Base-by-base conservation (phyloP, 2,888 invertebrate species). In the Athalia circularis region DNA sequence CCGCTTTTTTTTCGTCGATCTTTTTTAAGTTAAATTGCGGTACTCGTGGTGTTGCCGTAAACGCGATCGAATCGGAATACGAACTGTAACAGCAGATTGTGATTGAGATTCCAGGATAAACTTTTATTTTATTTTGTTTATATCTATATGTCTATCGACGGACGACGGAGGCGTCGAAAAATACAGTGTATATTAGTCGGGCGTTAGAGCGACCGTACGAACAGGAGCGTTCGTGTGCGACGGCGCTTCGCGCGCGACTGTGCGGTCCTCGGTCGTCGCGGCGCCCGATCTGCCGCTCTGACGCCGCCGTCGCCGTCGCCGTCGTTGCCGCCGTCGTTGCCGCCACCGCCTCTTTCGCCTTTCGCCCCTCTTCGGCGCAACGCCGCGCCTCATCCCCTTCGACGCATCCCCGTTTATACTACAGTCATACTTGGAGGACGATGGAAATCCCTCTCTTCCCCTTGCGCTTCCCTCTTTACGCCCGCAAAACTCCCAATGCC, bases 221-320 rank as follows among this genome's bases (percentile, higher is more conserved):
- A 78, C 64, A 52, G 79, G 79, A 77, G 82, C 87, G 85, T 87
- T 86, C 86, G 87, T 81, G 85, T 83, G 85, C 86, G 85, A 87
- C 89, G 90, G 88, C 90, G 86, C 85, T 87, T 87, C 85, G 86
- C 86, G 89, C 89, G 89, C 89, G 87, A 90, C 89, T 89, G 89
- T 89, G 72, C 72, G 86, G 85, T 86, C 85, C 82, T 81, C 83
- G 83, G 86, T 86, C 87, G 88, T 87, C 88, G 88, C 89, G 88
- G 88, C 86, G 87, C 88, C 86, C 86, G 87, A 86, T 87, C 86
- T 88, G 88, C 87, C 88, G 87, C 88, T 87, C 86, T 86, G 87
- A 81, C 84, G 85, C 87, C 87, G 85, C 85, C 85, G 84, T 85
- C 85, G 83, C 80, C n/a, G n/a, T n/a, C 84, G 52, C 45, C 67